Percentiles rank a stretch among this genome's conserved stretches.
phyloP scores from a whole-genome alignment of 2,797 vertebrate genomes.

The Cossypha caffra region DNA sequence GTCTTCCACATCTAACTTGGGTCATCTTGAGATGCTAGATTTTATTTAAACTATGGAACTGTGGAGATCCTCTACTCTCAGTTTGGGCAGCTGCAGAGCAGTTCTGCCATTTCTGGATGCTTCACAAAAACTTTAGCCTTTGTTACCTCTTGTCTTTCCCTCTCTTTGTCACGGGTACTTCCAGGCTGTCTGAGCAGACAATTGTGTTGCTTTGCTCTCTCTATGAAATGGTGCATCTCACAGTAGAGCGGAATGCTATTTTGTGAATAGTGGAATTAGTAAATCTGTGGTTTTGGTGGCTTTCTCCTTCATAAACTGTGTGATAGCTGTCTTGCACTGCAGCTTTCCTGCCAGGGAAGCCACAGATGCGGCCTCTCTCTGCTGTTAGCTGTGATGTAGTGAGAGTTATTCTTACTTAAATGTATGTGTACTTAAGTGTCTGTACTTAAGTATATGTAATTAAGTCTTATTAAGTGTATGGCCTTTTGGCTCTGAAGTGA shows the following conservation, averaged over 20 bases:
- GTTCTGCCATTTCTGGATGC: not conserved
- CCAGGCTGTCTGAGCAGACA: not conserved
- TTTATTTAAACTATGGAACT: not conserved
- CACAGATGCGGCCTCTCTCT: not conserved
- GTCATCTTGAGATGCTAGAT: not conserved
- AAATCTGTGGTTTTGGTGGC: not conserved
- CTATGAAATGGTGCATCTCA: not conserved
- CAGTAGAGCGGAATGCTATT: not conserved
- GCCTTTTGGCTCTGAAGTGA: not conserved
- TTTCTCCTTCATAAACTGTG: not conserved
- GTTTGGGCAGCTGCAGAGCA: not conserved
- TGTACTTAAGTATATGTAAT: too few relatives aligned
- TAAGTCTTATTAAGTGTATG: not conserved
- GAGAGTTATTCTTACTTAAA: not conserved
- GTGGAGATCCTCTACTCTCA: not conserved
- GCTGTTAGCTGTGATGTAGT: not conserved
- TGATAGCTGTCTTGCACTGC: not conserved
- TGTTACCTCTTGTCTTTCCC: not conserved
- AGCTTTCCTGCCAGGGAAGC: not conserved
- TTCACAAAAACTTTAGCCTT: not conserved
- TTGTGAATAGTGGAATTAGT: not conserved
- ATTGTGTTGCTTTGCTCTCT: not conserved
- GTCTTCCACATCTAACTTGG: not conserved
- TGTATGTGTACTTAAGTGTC: not conserved
- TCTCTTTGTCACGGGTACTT: not conserved